Conservation (phyloP, 2,888 invertebrate species). For the Epinotia demarniana region DNA sequence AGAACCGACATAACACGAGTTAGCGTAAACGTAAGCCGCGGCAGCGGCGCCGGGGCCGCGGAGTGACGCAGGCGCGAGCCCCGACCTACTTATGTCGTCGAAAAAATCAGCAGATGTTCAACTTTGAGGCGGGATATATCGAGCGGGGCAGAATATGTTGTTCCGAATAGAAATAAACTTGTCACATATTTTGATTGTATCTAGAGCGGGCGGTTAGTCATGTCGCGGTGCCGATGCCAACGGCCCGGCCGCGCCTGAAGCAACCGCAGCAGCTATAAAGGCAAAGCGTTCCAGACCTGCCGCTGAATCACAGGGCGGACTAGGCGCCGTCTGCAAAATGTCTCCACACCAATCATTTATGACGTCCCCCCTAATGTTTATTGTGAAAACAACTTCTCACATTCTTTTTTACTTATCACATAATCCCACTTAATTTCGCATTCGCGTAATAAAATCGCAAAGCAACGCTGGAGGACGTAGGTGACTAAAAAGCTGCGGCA, state of each 20-base stretch:
- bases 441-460: conserved; percentile 29
- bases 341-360: conserved; percentile 77
- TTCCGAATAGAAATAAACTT: conserved; percentile 84
- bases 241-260: conserved; percentile 70
- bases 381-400: conserved; percentile 41
- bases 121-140: conserved; percentile 79
- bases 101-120: conserved; percentile 83
- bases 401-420: conserved; percentile 28
- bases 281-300: conserved; percentile 81
- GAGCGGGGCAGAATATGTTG: conserved; percentile 80
- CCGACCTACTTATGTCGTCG: conserved; percentile 83
- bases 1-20: conserved; percentile 66
- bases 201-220: conserved; percentile 84
- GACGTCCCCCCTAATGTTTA: conserved; percentile 57
- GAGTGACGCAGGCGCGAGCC: conserved; percentile 80
- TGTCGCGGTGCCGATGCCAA: conserved; percentile 80
- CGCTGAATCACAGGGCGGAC: conserved; percentile 56
- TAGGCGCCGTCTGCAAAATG: conserved; percentile 84
- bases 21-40: conserved; percentile 77
- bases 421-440: conserved; percentile 35
- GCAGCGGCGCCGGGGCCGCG: conserved; percentile 62
- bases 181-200: conserved; percentile 85
- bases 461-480: conserved; percentile 1
- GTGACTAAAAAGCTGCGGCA: conserved; percentile 22
- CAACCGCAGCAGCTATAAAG: conserved; percentile 76